Evolutionary conservation across 2,888 invertebrate genomes (phyloP), one percentile per base, ranked within the genome.

Genomic region (Nemapogon koenigi): DNA sequence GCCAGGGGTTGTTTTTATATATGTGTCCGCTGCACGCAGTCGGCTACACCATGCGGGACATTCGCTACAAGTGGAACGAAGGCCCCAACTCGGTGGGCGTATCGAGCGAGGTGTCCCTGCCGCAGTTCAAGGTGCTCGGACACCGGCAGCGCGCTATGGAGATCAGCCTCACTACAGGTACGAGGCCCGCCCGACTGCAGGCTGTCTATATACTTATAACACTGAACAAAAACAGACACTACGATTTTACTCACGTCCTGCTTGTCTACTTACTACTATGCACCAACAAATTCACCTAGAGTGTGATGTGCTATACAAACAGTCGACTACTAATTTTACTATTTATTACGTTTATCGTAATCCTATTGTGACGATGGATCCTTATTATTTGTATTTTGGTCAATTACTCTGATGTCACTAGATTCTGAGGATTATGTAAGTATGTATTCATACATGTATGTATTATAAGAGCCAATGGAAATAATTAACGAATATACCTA

Each of bases 41-140:
- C 90, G 95, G 94, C 86, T 95, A 95, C 89, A 94, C 94, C 82
- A 94, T 94, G 93, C 87, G 91, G 84, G 94, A 95, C 87, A 94
- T 94, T 86, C 89, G 93, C 70, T 95, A 95, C 89, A 92, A 91
- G 81, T 95, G 95, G 95, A 92, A 93, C 85, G 92, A 94, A 82
- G 93, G 93, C 62, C 90, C 91, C 69, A 90, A 91, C 84, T 93
- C 94, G 75, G 94, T 96, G 79, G 94, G 93, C 80, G 93, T 95
- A 69, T 93, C 93, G 82, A 90, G 90, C 81, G 94, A 94, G 83
- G 94, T 95, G 81, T 93, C 94, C 66, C 89, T 96, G 78, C 95
- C 96, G 80, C 95, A 96, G 85, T 96, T 96, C 89, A 93, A 94
- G 87, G 94, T 95, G 80, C 89, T 95, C 81, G 95, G 95, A 67